Percentiles rank a stretch among this genome's conserved stretches.
These are phyloP conservation scores for Saccostrea echinata DNA, from an alignment of 1,140 invertebrate species.

Conservation along the genomic window DNA sequence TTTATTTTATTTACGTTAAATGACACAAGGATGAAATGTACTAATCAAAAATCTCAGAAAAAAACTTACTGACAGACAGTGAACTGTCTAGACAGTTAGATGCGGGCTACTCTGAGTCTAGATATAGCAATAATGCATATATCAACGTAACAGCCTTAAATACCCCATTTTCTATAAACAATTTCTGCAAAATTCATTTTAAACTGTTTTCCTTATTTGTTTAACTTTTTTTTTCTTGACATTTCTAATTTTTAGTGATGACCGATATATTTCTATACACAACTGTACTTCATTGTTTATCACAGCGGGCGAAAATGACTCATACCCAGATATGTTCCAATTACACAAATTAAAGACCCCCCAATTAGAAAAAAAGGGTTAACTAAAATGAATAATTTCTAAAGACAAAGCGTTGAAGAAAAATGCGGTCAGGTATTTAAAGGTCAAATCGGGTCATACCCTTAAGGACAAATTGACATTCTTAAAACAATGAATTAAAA, in stretches of 20 bases:
- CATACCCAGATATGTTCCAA: background rate
- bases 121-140: background rate
- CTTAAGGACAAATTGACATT: too few species aligned
- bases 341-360: background rate
- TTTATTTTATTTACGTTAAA: too few species aligned
- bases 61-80: background rate
- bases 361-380: constrained; percentile 2
- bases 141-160: background rate
- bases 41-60: too few species aligned
- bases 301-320: background rate
- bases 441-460: too few species aligned
- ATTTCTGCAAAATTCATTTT: background rate
- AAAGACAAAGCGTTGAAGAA: too few species aligned
- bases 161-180: background rate
- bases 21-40: too few species aligned
- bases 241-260: background rate
- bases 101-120: background rate
- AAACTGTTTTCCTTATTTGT: background rate
- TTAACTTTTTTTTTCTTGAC: background rate
- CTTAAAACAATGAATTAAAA: too few species aligned
- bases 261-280: background rate
- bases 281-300: background rate
- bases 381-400: too few species aligned
- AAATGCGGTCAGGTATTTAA: too few species aligned
- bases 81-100: background rate